These are phyloP conservation scores for Bursaphelenchus okinawaensis DNA, from an alignment of 2,888 invertebrate species.

Conservation along the genomic window DNA sequence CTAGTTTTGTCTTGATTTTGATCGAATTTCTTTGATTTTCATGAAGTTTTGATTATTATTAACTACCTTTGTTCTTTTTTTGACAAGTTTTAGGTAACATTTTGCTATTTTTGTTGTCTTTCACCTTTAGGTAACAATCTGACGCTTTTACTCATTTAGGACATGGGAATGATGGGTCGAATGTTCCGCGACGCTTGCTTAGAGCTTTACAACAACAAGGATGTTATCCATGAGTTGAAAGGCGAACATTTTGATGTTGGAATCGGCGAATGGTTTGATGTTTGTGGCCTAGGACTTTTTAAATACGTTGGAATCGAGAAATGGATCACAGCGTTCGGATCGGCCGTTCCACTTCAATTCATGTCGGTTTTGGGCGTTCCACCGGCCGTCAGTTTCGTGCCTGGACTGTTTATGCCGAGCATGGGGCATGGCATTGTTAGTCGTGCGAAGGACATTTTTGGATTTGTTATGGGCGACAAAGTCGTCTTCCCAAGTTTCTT, in stretches of 20 bases:
- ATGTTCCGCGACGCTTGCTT: not conserved
- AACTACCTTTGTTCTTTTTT: too few relatives aligned
- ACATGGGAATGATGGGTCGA: not conserved
- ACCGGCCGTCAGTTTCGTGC: not conserved
- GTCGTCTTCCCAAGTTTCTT: not conserved
- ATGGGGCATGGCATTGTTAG: not conserved
- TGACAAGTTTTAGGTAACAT: too few relatives aligned
- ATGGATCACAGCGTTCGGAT: not conserved
- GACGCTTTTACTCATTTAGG: not conserved
- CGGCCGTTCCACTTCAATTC: constrained; percentile 1
- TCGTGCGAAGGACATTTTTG: not conserved
- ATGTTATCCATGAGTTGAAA: constrained; percentile 4
- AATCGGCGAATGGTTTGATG: constrained; percentile 13
- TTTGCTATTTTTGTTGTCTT: too few relatives aligned
- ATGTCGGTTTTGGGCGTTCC: not conserved
- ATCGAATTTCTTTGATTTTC: not conserved
- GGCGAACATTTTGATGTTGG: constrained; percentile 12
- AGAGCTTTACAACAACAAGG: constrained; percentile 10
- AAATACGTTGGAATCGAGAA: not conserved
- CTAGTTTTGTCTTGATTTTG: not conserved
- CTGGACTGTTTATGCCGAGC: not conserved
- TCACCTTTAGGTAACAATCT: too few relatives aligned
- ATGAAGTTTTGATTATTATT: too few relatives aligned
- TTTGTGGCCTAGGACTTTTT: constrained; percentile 10
- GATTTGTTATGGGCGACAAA: not conserved